Evolutionary conservation across 1,140 invertebrate genomes (phyloP).

Genomic region (Pseudomyrmex pallidus): DNA sequence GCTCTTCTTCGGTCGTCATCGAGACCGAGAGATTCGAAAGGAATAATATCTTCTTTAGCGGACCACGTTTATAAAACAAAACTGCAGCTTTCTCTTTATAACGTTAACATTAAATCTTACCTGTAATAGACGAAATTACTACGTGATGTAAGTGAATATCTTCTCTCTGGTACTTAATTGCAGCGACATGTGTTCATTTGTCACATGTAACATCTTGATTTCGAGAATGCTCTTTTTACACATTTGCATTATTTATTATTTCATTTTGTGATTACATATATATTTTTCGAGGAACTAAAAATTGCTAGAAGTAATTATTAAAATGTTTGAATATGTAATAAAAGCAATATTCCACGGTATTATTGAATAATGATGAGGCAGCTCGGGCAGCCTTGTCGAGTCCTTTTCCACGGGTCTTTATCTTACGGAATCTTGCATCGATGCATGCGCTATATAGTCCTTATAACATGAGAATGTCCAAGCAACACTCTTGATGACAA

Average conservation of each 20-base stretch:
- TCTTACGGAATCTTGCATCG: neutral
- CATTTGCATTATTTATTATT: neutral
- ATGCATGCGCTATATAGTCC: neutral
- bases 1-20: constrained; percentile 46
- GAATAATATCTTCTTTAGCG: constrained; percentile 44
- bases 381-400: constrained; percentile 58
- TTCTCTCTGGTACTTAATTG: neutral
- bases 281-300: neutral
- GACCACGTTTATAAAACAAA: neutral
- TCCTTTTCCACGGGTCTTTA: neutral
- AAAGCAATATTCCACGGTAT: constrained; percentile 59
- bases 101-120: constrained; percentile 18
- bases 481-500: constrained; percentile 63
- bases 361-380: constrained; percentile 79
- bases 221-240: neutral
- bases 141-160: constrained; percentile 2
- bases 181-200: neutral
- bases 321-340: constrained; percentile 1
- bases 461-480: constrained; percentile 45
- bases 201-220: neutral
- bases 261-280: constrained; percentile 7
- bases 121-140: constrained; percentile 3
- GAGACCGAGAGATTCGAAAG: neutral
- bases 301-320: constrained; percentile 1
- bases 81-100: constrained; percentile 13